These are phyloP conservation scores for Nasonia vitripennis DNA, from an alignment of 1,140 invertebrate species.

Conservation along the genomic window DNA sequence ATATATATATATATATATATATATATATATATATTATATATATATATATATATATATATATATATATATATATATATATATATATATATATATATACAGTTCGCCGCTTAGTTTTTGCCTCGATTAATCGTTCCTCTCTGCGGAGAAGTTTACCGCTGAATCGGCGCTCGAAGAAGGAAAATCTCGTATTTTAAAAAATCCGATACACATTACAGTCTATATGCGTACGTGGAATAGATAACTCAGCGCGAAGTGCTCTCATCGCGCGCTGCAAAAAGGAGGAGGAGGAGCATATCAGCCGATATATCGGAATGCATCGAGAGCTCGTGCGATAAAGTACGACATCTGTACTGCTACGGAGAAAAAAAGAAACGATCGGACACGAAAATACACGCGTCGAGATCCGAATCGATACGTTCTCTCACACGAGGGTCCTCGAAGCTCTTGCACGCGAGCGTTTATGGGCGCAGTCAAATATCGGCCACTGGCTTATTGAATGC, in stretches of 20 bases:
- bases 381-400: neutral
- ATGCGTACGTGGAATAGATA: no score
- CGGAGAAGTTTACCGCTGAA: neutral
- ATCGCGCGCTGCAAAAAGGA: neutral
- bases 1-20: no score
- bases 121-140: neutral
- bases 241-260: neutral
- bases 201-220: no score
- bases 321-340: neutral
- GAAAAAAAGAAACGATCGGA: conserved; percentile 8
- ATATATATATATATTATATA: no score
- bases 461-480: conserved; percentile 45
- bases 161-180: neutral
- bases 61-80: no score
- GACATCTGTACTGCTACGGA: neutral
- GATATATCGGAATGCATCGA: neutral
- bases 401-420: conserved; percentile 2
- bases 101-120: neutral
- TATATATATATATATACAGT: no score
- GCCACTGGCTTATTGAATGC: conserved; percentile 67
- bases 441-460: neutral
- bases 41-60: no score
- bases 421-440: neutral
- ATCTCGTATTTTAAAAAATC: no score
- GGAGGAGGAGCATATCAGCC: neutral